These are phyloP conservation scores for Salvelinus namaycush DNA, from an alignment of 2,113 vertebrate species.

Conservation along the genomic window DNA sequence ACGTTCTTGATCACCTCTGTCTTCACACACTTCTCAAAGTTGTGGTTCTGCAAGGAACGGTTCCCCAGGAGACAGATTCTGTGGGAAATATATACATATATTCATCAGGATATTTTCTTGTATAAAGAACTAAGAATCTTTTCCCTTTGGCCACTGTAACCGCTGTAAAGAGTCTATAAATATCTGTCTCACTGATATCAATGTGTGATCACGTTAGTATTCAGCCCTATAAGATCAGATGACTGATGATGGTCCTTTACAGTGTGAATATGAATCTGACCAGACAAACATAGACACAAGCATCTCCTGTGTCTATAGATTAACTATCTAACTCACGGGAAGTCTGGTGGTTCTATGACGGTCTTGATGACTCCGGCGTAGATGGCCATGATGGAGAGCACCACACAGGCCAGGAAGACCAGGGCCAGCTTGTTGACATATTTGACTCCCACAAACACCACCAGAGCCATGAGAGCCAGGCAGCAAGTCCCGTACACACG, in stretches of 20 bases:
- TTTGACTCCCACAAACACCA: conserved; percentile 94
- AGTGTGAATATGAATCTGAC: neutral
- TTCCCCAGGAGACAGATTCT: conserved; percentile 92
- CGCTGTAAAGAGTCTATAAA: too few species aligned
- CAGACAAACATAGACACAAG: neutral
- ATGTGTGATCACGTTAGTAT: too few species aligned
- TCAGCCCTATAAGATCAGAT: too few species aligned
- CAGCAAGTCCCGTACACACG: conserved; percentile 87
- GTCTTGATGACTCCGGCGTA: conserved; percentile 92
- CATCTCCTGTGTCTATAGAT: too few species aligned
- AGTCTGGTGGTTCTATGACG: conserved; percentile 76
- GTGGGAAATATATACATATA: neutral
- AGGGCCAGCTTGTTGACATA: conserved; percentile 93
- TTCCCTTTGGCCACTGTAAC: too few species aligned
- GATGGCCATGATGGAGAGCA: conserved; percentile 92
- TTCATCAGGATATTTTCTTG: too few species aligned
- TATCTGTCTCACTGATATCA: too few species aligned
- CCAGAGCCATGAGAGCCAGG: conserved; percentile 85
- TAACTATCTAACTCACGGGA: conserved; percentile 76
- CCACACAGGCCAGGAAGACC: conserved; percentile 92
- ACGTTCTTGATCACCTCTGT: conserved; percentile 57
- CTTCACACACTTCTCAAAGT: conserved; percentile 81
- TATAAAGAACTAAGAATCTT: too few species aligned
- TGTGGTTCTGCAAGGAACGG: conserved; percentile 75
- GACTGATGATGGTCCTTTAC: neutral